A percentile compares a stretch with the other conserved stretches of the same genome.
These are phyloP conservation scores for Rhinogobius similis DNA, from an alignment of 2,113 vertebrate genomes.

Conservation along the genomic window DNA sequence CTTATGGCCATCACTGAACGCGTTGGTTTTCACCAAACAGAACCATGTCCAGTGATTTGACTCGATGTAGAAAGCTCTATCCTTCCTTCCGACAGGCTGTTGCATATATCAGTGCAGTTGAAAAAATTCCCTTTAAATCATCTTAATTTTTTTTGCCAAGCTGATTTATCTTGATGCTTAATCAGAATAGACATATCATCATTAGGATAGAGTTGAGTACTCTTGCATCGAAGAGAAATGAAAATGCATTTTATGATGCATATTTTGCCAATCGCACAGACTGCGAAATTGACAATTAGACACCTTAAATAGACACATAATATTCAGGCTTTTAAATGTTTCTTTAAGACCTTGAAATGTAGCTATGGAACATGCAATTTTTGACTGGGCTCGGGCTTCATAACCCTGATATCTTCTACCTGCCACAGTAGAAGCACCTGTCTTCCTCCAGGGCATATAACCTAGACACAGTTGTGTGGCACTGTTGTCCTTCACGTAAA, in stretches of 20 bases:
- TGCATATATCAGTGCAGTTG: background rate
- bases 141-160: no score
- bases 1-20: background rate
- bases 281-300: no score
- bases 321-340: no score
- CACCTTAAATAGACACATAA: no score
- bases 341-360: no score
- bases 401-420: no score
- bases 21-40: background rate
- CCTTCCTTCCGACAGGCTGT: background rate
- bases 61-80: background rate
- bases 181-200: no score
- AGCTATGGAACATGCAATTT: background rate
- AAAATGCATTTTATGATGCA: no score
- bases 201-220: no score
- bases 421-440: constrained; percentile 50
- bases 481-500: constrained; percentile 3
- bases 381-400: background rate
- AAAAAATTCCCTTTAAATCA: background rate
- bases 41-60: background rate
- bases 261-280: no score
- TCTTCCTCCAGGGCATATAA: constrained; percentile 21
- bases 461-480: constrained; percentile 12
- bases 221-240: no score
- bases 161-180: background rate